A percentile compares a stretch with the other conserved stretches of the same genome.
Evolutionary conservation across 2,888 invertebrate genomes (phyloP).

Genomic region (Agrochola macilenta): DNA sequence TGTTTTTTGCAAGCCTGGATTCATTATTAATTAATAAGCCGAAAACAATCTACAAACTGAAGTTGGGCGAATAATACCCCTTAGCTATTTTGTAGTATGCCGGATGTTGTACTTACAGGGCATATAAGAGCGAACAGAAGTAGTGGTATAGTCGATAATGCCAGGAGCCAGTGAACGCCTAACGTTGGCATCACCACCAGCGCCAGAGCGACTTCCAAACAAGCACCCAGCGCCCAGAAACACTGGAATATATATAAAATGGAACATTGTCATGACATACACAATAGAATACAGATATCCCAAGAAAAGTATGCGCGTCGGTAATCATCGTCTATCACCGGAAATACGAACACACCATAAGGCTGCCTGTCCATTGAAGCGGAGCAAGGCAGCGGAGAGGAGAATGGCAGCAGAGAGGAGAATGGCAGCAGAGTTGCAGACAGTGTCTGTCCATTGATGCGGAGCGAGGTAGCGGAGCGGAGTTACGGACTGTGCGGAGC

Average conservation of each 20-base stretch:
- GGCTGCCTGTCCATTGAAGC: no score
- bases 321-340: no score
- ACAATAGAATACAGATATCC: neutral
- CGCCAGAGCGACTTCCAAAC: slow-evolving; percentile 97
- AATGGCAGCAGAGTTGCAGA: no score
- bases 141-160: slow-evolving; percentile 97
- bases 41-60: neutral
- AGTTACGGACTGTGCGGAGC: no score
- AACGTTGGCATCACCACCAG: slow-evolving; percentile 97
- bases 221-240: slow-evolving; percentile 99
- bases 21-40: no score
- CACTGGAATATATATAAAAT: slow-evolving; percentile 89
- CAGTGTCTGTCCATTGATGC: no score
- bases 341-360: no score
- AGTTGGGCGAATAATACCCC: neutral
- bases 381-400: no score
- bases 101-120: slow-evolving; percentile 91
- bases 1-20: neutral
- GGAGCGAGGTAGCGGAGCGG: no score
- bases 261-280: neutral
- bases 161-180: slow-evolving; percentile 97
- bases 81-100: neutral
- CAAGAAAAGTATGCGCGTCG: no score
- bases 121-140: slow-evolving; percentile 95
- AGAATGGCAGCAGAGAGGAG: no score